Evolutionary conservation across 35 echinoderm and acorn worm species (phyloP).

Genomic region (Anneissia japonica): DNA sequence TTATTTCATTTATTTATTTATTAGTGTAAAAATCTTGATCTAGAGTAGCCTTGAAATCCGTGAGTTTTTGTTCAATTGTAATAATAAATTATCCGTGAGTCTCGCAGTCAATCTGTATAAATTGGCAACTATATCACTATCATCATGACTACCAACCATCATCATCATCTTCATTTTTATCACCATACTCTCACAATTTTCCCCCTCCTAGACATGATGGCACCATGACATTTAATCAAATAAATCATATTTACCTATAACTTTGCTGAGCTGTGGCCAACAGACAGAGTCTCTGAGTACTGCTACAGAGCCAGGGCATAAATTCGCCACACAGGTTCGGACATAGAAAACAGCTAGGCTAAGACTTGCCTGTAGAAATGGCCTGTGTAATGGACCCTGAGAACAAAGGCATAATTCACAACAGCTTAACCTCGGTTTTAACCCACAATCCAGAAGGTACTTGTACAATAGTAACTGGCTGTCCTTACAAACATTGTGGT

Average conservation of each 20-base stretch:
- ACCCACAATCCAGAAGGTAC: not conserved
- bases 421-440: not conserved
- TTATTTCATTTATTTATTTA: too few species aligned
- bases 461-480: not conserved
- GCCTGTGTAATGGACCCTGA: not conserved
- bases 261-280: not conserved
- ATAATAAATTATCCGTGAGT: too few species aligned
- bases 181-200: too few species aligned
- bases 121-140: too few species aligned
- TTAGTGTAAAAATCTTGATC: too few species aligned
- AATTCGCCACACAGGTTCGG: not conserved
- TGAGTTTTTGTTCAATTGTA: too few species aligned
- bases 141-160: too few species aligned
- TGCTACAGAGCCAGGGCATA: not conserved
- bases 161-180: too few species aligned
- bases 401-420: not conserved
- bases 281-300: not conserved
- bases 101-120: too few species aligned
- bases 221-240: too few species aligned
- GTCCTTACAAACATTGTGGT: not conserved
- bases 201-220: too few species aligned
- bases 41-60: too few species aligned
- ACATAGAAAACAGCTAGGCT: not conserved
- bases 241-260: not conserved
- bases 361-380: not conserved